A percentile compares a stretch with the other conserved stretches of the same genome.
Conservation (phyloP, 2,888 invertebrate species). For the Ephialtes manifestator region DNA sequence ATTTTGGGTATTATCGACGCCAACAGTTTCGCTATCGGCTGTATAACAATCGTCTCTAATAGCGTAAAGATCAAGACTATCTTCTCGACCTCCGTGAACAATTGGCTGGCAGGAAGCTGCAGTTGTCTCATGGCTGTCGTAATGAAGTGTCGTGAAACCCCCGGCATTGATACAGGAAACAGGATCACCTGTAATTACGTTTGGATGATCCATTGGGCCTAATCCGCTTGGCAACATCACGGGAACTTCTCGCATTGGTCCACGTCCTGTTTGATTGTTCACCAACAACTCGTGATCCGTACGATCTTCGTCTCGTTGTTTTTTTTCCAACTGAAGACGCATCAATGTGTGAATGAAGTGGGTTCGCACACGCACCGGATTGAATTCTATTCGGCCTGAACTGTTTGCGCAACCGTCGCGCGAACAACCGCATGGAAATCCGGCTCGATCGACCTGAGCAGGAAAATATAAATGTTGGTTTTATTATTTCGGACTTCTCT, state of each 20-base stretch:
- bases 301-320: slow-evolving; percentile 89
- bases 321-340: slow-evolving; percentile 96
- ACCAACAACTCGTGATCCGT: slow-evolving; percentile 84
- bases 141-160: slow-evolving; percentile 90
- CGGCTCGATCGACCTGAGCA: slow-evolving; percentile 94
- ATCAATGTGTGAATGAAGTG: slow-evolving; percentile 99
- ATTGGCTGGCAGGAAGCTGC: slow-evolving; percentile 72
- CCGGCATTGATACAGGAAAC: slow-evolving; percentile 89
- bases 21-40: slow-evolving; percentile 87
- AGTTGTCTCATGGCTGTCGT: slow-evolving; percentile 85
- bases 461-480: not conserved
- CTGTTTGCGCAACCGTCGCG: slow-evolving; percentile 97
- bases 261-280: slow-evolving; percentile 81
- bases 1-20: slow-evolving; percentile 84
- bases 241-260: slow-evolving; percentile 77
- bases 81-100: slow-evolving; percentile 86
- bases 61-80: slow-evolving; percentile 88
- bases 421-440: slow-evolving; percentile 98
- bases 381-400: slow-evolving; percentile 97
- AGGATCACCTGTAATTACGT: slow-evolving; percentile 68
- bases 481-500: not conserved
- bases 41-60: slow-evolving; percentile 89
- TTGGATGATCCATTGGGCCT: slow-evolving; percentile 74
- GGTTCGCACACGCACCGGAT: slow-evolving; percentile 97
- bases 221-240: slow-evolving; percentile 56